phyloP scores from a whole-genome alignment of 2,113 vertebrate genomes.

The Saimiri boliviensis region DNA sequence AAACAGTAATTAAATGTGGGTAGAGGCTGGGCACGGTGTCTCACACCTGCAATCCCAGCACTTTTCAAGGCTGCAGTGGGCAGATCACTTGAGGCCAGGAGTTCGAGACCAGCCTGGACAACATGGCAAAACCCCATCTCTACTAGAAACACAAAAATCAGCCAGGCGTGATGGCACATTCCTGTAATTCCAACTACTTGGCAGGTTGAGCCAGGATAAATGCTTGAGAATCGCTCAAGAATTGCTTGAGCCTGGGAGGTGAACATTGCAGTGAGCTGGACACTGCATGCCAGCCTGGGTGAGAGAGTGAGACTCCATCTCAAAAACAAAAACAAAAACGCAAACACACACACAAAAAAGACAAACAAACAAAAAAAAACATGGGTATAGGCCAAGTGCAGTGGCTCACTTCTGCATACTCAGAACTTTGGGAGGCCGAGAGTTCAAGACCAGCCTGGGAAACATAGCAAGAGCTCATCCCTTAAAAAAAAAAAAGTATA shows the following conservation, averaged over 20 bases:
- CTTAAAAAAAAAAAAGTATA: neutral
- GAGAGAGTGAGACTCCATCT: neutral
- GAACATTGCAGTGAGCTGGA: neutral
- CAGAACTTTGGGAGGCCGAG: too few relatives aligned
- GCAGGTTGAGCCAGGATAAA: too few relatives aligned
- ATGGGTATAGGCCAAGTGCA: too few relatives aligned
- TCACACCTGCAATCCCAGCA: neutral
- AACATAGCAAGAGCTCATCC: too few relatives aligned
- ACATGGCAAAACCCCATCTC: neutral
- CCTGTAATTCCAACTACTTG: neutral
- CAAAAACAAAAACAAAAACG: neutral
- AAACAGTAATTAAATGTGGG: neutral
- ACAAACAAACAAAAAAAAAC: too few relatives aligned
- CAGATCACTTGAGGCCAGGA: neutral
- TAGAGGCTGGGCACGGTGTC: neutral
- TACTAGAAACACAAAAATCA: neutral
- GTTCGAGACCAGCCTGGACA: neutral
- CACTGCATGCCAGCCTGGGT: neutral
- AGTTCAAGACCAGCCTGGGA: too few relatives aligned
- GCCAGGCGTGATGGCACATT: neutral
- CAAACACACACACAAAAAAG: too few relatives aligned
- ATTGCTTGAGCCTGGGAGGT: neutral
- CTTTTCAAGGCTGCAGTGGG: neutral
- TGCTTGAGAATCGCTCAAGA: neutral
- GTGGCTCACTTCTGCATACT: too few relatives aligned